Evolutionary conservation across 2,797 vertebrate genomes (phyloP).

Genomic region (Rachycentron canadum): DNA sequence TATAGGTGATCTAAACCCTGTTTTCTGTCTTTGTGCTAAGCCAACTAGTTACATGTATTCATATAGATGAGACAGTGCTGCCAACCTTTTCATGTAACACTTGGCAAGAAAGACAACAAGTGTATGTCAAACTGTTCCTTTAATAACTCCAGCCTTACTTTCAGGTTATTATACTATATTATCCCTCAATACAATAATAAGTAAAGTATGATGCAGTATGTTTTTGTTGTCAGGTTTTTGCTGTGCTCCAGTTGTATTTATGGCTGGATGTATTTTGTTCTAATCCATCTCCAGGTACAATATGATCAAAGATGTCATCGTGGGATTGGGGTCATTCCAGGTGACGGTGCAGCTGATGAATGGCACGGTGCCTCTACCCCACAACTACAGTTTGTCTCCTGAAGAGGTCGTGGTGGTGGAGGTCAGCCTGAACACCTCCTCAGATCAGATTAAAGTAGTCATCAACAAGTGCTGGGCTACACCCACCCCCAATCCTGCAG

Average conservation of each 20-base stretch:
- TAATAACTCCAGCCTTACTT: background rate
- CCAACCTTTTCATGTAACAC: background rate
- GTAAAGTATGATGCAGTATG: background rate
- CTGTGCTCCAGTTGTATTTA: background rate
- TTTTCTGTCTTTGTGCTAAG: background rate
- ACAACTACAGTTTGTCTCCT: constrained; percentile 87
- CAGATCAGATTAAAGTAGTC: constrained; percentile 87
- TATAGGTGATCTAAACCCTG: background rate
- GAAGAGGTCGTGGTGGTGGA: constrained; percentile 87
- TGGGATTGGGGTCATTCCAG: constrained; percentile 85
- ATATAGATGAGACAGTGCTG: background rate
- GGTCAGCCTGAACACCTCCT: constrained; percentile 87
- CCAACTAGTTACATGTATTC: background rate
- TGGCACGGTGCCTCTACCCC: constrained; percentile 84
- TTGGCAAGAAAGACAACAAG: background rate
- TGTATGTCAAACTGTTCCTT: background rate
- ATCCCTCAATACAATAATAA: background rate
- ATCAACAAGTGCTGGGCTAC: constrained; percentile 94
- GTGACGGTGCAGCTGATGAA: constrained; percentile 89
- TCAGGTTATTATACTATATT: no score
- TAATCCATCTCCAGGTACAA: constrained; percentile 80
- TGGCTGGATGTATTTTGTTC: background rate
- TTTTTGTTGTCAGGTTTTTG: background rate
- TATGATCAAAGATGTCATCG: constrained; percentile 84
- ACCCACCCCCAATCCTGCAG: constrained; percentile 79